Percentiles rank a stretch among this genome's conserved stretches.
These are phyloP conservation scores for Chiridota heheva DNA, from an alignment of 35 echinoderm and acorn worm species.

Conservation along the genomic window DNA sequence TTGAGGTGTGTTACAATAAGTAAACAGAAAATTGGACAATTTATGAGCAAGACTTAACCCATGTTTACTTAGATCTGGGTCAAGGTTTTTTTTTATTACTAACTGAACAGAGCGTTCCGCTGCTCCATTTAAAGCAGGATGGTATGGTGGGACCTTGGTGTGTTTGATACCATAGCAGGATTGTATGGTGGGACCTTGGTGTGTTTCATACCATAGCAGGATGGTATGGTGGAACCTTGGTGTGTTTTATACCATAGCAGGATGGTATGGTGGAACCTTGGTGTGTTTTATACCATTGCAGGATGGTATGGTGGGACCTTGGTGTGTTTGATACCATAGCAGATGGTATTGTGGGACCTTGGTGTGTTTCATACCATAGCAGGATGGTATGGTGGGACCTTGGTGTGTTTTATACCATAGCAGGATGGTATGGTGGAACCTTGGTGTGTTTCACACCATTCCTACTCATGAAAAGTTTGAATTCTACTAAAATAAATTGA, in stretches of 20 bases:
- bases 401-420: too few species aligned
- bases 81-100: constrained; percentile 12
- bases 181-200: neutral
- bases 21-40: constrained; percentile 28
- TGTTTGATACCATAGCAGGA: constrained; percentile 16
- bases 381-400: too few species aligned
- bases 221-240: too few species aligned
- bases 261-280: too few species aligned
- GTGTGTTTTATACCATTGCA: too few species aligned
- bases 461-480: constrained; percentile 34
- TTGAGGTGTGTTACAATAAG: constrained; percentile 27
- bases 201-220: too few species aligned
- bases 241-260: too few species aligned
- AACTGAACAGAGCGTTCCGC: constrained; percentile 5
- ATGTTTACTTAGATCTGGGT: neutral
- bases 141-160: constrained; percentile 40
- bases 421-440: too few species aligned
- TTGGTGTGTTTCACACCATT: too few species aligned
- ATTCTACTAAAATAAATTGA: constrained; percentile 57
- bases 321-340: constrained; percentile 22
- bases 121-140: constrained; percentile 37
- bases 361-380: neutral
- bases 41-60: neutral
- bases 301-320: constrained; percentile 49
- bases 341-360: neutral